Conservation (phyloP, 1,140 invertebrate species). For the Eurytemora carolleeae region DNA sequence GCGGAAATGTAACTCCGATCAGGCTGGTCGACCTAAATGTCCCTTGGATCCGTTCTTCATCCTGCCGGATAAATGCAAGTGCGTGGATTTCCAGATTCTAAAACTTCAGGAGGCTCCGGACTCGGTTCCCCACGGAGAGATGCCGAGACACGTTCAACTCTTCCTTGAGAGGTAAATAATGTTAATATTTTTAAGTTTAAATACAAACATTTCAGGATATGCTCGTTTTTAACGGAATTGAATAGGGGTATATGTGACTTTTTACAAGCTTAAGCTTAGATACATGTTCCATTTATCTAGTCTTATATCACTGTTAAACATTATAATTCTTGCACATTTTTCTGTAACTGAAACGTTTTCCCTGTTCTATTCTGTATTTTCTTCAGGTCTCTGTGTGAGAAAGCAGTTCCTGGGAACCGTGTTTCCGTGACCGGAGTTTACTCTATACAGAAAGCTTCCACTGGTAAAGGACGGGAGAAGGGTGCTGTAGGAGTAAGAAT, state of each 20-base stretch:
- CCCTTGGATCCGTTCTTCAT: slow-evolving; percentile 96
- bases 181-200: neutral
- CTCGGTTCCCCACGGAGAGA: slow-evolving; percentile 90
- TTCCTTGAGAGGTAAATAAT: slow-evolving; percentile 78
- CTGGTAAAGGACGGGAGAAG: slow-evolving; percentile 39
- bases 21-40: slow-evolving; percentile 69
- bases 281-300: slow-evolving; percentile 17
- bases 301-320: no score
- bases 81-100: slow-evolving; percentile 68
- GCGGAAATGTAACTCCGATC: slow-evolving; percentile 73
- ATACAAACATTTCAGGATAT: no score
- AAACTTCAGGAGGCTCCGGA: slow-evolving; percentile 94
- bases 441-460: slow-evolving; percentile 72
- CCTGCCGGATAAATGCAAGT: slow-evolving; percentile 85
- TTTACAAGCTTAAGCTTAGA: neutral
- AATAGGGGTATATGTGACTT: neutral
- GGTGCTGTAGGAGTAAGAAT: slow-evolving; percentile 72
- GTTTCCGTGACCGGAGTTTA: slow-evolving; percentile 85
- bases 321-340: no score
- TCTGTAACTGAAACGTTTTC: no score
- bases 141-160: slow-evolving; percentile 84
- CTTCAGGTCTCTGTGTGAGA: slow-evolving; percentile 64
- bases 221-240: neutral
- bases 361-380: no score
- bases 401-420: slow-evolving; percentile 85